Conservation (phyloP, 2,797 vertebrate species). For the Phataginus tetradactyla region DNA sequence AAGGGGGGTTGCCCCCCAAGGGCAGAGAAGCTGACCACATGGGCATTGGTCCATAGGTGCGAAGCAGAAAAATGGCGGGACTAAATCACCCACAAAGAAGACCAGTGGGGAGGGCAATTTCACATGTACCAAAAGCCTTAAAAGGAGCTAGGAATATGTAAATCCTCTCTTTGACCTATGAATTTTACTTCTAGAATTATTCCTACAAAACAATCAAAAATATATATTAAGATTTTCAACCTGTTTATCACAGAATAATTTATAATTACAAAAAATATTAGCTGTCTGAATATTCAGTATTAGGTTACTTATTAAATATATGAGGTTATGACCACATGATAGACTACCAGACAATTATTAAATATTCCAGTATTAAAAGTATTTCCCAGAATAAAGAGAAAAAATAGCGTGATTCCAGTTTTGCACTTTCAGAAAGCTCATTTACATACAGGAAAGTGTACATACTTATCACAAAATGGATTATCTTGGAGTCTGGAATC, state of each 20-base stretch:
- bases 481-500: not conserved
- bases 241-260: not conserved
- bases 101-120: no score
- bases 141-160: not conserved
- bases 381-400: not conserved
- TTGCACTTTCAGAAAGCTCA: not conserved
- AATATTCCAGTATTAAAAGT: not conserved
- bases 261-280: not conserved
- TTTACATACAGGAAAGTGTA: not conserved
- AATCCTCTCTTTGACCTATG: not conserved
- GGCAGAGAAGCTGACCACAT: not conserved
- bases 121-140: not conserved
- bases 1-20: not conserved
- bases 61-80: not conserved
- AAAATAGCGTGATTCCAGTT: not conserved
- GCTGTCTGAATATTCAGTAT: not conserved
- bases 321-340: not conserved
- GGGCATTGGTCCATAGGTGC: not conserved
- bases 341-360: not conserved
- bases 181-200: not conserved
- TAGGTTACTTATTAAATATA: not conserved
- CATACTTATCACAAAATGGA: not conserved
- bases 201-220: not conserved
- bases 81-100: not conserved
- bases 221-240: not conserved